Evolutionary conservation across 2,888 invertebrate genomes (phyloP).

Genomic region (Thera britannica): DNA sequence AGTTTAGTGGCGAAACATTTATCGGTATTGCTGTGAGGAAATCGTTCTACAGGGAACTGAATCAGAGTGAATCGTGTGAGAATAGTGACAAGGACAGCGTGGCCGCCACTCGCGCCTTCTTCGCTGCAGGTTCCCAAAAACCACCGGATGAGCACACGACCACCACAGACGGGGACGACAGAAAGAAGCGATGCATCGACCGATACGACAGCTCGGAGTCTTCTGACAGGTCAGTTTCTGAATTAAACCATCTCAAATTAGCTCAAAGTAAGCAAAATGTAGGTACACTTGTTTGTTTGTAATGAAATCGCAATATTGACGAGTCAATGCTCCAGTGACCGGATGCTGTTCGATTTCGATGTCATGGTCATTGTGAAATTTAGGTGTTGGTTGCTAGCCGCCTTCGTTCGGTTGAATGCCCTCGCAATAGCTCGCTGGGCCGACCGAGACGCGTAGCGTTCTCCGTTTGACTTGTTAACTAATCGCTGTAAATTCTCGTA

Average conservation of each 20-base stretch:
- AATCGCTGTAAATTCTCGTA: constrained; percentile 56
- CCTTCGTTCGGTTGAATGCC: constrained; percentile 74
- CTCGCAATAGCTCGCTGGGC: constrained; percentile 66
- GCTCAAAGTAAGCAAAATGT: not conserved
- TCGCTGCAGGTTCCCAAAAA: constrained; percentile 70
- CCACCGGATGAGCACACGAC: constrained; percentile 60
- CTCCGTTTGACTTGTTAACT: constrained; percentile 59
- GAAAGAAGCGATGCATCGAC: constrained; percentile 94
- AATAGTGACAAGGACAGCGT: constrained; percentile 82
- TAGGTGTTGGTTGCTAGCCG: constrained; percentile 69
- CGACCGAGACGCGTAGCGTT: constrained; percentile 51
- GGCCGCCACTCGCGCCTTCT: constrained; percentile 69
- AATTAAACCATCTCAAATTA: not conserved
- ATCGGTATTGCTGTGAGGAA: constrained; percentile 73
- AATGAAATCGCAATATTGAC: constrained; percentile 63
- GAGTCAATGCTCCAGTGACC: constrained; percentile 84
- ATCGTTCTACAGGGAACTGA: constrained; percentile 79
- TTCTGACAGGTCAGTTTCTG: constrained; percentile 92
- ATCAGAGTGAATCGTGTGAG: constrained; percentile 82
- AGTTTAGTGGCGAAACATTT: constrained; percentile 79
- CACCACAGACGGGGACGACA: constrained; percentile 81
- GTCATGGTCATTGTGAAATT: constrained; percentile 79
- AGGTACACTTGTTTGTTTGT: constrained; percentile 50
- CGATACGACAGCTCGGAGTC: constrained; percentile 97
- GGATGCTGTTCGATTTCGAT: constrained; percentile 80